Evolutionary conservation across 2,113 vertebrate species (phyloP), one percentile per base, ranked within the genome.

Genomic region (Acanthisitta chloris): DNA sequence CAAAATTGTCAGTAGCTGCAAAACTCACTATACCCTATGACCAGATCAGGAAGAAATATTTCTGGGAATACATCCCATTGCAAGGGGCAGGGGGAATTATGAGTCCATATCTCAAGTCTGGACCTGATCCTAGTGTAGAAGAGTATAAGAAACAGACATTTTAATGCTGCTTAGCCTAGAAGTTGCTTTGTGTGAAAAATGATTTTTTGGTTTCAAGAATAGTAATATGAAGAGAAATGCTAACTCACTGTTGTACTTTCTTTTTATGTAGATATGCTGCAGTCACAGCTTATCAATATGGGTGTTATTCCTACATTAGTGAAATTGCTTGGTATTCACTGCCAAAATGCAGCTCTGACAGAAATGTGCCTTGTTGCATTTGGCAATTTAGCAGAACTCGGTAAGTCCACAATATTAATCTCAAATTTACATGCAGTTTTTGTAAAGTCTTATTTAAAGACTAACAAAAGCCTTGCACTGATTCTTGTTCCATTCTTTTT

Each of bases 341-440:
- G 98, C 86, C 98, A 99, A 90, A 99, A 99, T 97, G 98, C 98
- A 34, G 98, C 99, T 92, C 98, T 99, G 96, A 99, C 99, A 91
- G 99, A 99, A 98, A 99, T 99, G 99, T 99, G 99, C 98, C 99
- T 99, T 84, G 98, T 99, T 96, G 99, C 99, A n/a, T 99, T 99
- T 92, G 99, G 99, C 49, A 99, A 99, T 97, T 97, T 99, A 97
- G 99, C 99, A 59, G 99, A 99, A 98, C 99, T 99, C 14, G 99
- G 99, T 99, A 98, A 98, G 98, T 98, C 31, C 19, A 34, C 12
- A 2, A 58, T 69, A 38, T 36, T 84, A 58, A 88, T 79, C n/a
- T 71, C 29, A 65, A 71, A 57, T 80, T 80, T 94, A 46, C 11
- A 49, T 71, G 12, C 15, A 33, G 11, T 89, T 92, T 92, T 76